Evolutionary conservation across 1,140 invertebrate species (phyloP), one percentile per base, ranked within the genome.

Genomic region (Nixonia krombeini): DNA sequence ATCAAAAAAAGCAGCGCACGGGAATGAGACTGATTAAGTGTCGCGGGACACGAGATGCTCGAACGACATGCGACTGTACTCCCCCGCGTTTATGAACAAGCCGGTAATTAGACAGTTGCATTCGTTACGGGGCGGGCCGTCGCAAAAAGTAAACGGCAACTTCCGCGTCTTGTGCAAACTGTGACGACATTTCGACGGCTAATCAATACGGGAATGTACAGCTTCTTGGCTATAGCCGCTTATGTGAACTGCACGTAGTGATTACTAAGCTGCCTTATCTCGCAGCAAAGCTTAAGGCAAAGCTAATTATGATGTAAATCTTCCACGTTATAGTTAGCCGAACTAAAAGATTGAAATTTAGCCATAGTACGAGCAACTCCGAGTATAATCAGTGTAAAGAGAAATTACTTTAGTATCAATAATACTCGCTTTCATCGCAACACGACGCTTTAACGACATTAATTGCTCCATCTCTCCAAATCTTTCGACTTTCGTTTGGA

Each of bases 221-320:
- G 41, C 33, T 29, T 23, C 47, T 52, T 28, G 33, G 26, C 41
- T 52, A 46, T 52, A 45, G 45, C 37, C 46, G 49, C 47, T 59
- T 50, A 51, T 51, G 47, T 51, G 56, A 31, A 40, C 37, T 51
- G 28, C 23, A 50, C 47, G 52, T 23, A 52, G 47, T 52, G 50
- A 61, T 61, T 61, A 61, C 56, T 18, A 25, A 51, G 33, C 38
- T 37, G 31, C 40, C 44, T 59, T 59, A 59, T 59, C 56, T 51
- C 56, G 17, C 29, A 28, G 28, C 28, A 25, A 38, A 59, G 56
- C 46, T 59, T 59, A 59, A 45, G 37, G 38, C 28, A 59, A 59
- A 59, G 56, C 41, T 49, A 51, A 59, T 59, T 59, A 59, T 51
- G 46, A 59, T 59, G 56, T 59, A 59, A 51, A 59, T 59, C 56